Evolutionary conservation across 2,797 vertebrate species (phyloP).

Genomic region (Aplochiton taeniatus): DNA sequence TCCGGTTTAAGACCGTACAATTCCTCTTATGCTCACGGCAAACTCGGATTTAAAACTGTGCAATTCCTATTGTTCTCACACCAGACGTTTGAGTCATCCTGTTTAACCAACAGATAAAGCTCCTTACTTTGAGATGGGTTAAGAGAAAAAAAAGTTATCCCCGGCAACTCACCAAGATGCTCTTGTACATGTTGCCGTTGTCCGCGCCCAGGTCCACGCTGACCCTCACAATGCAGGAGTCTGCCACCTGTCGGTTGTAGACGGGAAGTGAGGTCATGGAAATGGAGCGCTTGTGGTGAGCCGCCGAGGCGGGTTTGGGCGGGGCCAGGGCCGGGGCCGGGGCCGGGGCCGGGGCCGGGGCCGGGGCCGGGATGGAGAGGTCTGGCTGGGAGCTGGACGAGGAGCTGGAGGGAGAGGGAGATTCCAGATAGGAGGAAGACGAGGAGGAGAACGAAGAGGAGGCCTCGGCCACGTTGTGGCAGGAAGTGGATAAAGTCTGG

Average conservation of each 20-base stretch:
- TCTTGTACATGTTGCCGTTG: conserved; percentile 87
- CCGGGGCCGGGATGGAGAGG: conserved; percentile 4
- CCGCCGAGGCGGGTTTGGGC: conserved; percentile 7
- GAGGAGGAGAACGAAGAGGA: conserved; percentile 43
- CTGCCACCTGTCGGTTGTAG: conserved; percentile 74
- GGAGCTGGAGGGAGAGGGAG: conserved; percentile 29
- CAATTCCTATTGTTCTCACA: not conserved
- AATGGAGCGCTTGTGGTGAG: conserved; percentile 64
- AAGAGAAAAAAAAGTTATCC: too few species aligned
- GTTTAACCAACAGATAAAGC: too few species aligned
- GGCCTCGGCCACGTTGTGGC: conserved; percentile 56
- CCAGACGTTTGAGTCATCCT: too few species aligned
- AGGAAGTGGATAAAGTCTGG: conserved; percentile 68
- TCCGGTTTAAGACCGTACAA: not conserved
- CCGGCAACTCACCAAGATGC: conserved; percentile 80
- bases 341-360: not conserved
- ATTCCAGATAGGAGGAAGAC: conserved; percentile 33
- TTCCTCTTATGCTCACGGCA: too few species aligned
- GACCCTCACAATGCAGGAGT: conserved; percentile 82
- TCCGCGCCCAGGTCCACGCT: conserved; percentile 71
- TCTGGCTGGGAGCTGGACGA: conserved; percentile 39
- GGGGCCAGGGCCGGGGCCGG: not conserved
- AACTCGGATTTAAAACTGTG: too few species aligned
- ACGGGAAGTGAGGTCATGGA: conserved; percentile 65
- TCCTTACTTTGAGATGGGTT: too few species aligned